Evolutionary conservation across 2,888 invertebrate species (phyloP).

Genomic region (Notodonta dromedarius): DNA sequence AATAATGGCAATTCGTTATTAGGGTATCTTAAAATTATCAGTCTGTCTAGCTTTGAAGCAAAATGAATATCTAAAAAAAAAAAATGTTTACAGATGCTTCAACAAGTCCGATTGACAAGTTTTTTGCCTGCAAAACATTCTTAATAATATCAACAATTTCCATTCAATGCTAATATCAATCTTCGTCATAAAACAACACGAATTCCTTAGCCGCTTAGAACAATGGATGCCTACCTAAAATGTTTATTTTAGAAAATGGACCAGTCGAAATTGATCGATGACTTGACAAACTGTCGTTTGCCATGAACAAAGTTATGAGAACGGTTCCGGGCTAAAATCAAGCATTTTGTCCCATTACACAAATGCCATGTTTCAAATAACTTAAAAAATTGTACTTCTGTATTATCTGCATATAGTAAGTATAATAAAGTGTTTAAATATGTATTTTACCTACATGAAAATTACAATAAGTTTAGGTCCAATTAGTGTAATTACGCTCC

Average conservation of each 20-base stretch:
- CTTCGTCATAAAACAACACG: constrained; percentile 30
- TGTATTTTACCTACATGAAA: too few relatives aligned
- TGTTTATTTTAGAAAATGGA: constrained; percentile 38
- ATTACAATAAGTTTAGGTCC: too few relatives aligned
- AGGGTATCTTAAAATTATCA: too few relatives aligned
- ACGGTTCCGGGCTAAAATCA: constrained; percentile 34
- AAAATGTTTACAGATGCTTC: not conserved
- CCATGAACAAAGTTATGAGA: constrained; percentile 24
- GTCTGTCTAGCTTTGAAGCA: too few relatives aligned
- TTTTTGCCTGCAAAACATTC: not conserved
- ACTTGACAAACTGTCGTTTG: constrained; percentile 25
- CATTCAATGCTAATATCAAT: constrained; percentile 29
- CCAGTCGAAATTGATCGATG: constrained; percentile 40
- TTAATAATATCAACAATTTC: constrained; percentile 1
- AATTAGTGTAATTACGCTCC: too few relatives aligned
- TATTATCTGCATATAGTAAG: too few relatives aligned
- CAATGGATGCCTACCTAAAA: constrained; percentile 31
- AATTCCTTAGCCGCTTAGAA: constrained; percentile 19
- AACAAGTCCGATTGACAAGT: not conserved
- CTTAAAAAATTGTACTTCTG: too few relatives aligned
- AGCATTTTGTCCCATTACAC: constrained; percentile 16
- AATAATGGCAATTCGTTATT: too few relatives aligned
- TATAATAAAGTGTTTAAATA: too few relatives aligned
- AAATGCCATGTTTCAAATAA: not conserved
- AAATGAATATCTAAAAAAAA: too few relatives aligned